Percentiles rank a stretch among this genome's conserved stretches.
phyloP scores from a whole-genome alignment of 1,140 invertebrate species.

The Adoxophyes honmai region DNA sequence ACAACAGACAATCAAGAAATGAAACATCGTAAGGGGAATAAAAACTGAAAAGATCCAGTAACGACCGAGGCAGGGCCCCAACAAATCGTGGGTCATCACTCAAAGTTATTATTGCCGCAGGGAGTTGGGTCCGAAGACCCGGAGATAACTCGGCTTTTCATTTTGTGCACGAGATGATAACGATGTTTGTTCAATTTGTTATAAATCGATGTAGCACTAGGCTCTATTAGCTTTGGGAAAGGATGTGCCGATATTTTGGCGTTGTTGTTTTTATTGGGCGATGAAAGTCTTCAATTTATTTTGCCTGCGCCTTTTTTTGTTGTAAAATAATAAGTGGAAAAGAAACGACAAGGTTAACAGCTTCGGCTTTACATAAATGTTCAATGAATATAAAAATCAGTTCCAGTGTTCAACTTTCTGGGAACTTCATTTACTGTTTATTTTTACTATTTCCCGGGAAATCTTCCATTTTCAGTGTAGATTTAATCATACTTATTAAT shows the following conservation, averaged over 20 bases:
- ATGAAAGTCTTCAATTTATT: no score
- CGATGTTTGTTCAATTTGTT: slow-evolving; percentile 48
- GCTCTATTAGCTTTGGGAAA: slow-evolving; percentile 6
- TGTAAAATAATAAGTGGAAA: no score
- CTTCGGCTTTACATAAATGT: no score
- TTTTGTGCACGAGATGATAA: slow-evolving; percentile 50
- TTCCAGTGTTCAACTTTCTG: no score
- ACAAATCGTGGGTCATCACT: slow-evolving; percentile 72
- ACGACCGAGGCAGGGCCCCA: slow-evolving; percentile 57
- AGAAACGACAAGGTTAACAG: no score
- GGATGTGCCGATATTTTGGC: not conserved
- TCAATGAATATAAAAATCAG: no score
- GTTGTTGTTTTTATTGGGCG: no score
- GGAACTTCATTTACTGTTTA: no score
- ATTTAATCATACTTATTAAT: no score
- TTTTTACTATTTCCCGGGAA: no score
- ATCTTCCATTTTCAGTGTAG: no score
- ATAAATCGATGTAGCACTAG: slow-evolving; percentile 41
- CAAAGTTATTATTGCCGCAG: slow-evolving; percentile 55
- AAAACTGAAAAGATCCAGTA: slow-evolving; percentile 69
- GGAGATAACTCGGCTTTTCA: slow-evolving; percentile 59
- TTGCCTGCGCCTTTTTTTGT: no score
- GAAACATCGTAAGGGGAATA: slow-evolving; percentile 70
- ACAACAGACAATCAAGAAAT: slow-evolving; percentile 67
- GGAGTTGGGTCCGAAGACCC: slow-evolving; percentile 38